Evolutionary conservation across 1,140 invertebrate genomes (phyloP).

Genomic region (Ceratina japonica): DNA sequence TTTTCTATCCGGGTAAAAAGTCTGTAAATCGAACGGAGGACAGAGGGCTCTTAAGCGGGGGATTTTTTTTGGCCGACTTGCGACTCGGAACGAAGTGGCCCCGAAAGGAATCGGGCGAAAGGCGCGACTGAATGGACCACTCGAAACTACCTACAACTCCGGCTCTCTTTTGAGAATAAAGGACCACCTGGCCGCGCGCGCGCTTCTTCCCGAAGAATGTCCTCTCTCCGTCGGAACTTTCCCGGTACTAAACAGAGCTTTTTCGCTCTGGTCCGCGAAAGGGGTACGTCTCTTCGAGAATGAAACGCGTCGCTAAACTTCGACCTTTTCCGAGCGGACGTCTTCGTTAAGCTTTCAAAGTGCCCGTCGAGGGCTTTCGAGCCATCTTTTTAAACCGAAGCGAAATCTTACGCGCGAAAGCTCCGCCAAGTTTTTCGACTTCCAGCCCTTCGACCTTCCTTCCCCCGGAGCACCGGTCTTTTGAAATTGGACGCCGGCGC

Average conservation of each 20-base stretch:
- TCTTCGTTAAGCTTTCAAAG: conserved; percentile 16
- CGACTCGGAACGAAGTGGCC: not conserved
- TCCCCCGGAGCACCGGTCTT: not conserved
- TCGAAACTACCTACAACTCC: not conserved
- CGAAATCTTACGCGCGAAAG: not conserved
- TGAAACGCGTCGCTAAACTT: conserved; percentile 1
- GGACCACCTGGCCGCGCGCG: not conserved
- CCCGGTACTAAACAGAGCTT: conserved; percentile 1
- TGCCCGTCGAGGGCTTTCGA: not conserved
- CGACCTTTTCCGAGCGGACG: not conserved
- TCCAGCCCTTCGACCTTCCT: not conserved
- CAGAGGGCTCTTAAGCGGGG: not conserved
- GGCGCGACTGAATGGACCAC: not conserved
- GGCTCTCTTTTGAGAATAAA: not conserved
- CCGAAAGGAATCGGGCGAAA: conserved; percentile 1
- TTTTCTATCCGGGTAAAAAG: not conserved
- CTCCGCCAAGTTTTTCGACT: not conserved
- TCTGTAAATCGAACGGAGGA: not conserved
- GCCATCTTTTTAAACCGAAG: not conserved
- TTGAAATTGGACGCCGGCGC: no score
- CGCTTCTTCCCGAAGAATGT: conserved; percentile 13
- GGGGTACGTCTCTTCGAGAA: not conserved
- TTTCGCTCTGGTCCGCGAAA: not conserved
- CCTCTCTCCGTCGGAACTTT: not conserved
- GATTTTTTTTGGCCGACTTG: not conserved